Conservation (phyloP, 2,797 vertebrate genomes). For the Sebastes iracundus region DNA sequence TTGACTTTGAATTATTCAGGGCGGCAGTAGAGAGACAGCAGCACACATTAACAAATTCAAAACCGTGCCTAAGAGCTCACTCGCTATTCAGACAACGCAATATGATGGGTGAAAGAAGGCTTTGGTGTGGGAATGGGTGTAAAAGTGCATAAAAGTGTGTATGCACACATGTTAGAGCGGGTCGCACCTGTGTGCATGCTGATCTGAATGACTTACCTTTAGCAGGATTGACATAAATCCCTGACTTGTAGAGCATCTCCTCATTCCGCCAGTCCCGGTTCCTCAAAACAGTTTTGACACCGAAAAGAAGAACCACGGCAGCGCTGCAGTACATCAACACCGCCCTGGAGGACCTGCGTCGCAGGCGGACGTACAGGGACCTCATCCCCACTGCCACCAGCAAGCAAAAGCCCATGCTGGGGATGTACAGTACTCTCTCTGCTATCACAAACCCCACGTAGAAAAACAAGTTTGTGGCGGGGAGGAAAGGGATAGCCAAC, state of each 20-base stretch:
- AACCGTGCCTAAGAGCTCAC: constrained; percentile 2
- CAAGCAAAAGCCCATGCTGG: constrained; percentile 99
- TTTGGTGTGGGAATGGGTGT: neutral
- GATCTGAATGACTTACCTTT: constrained; percentile 87
- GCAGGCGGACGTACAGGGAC: constrained; percentile 88
- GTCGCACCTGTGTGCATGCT: neutral
- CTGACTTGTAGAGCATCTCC: constrained; percentile 99
- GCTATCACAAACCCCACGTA: constrained; percentile 99
- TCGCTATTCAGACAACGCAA: neutral
- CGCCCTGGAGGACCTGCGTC: constrained; percentile 87
- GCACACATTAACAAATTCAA: constrained; percentile 4
- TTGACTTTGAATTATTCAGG: constrained; percentile 57
- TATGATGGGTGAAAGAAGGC: neutral
- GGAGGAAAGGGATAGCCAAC: constrained; percentile 93
- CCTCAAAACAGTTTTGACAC: constrained; percentile 93
- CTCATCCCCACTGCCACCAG: constrained; percentile 92
- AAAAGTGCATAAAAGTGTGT: neutral
- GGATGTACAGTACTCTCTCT: constrained; percentile 98
- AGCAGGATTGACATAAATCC: constrained; percentile 98
- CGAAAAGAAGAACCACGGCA: constrained; percentile 90
- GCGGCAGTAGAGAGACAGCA: neutral
- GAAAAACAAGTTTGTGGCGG: constrained; percentile 98
- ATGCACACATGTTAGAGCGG: neutral
- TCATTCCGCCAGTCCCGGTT: constrained; percentile 98
- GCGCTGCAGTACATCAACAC: constrained; percentile 89